Conservation (phyloP, 2,113 vertebrate genomes). For the Pseudorasbora parva region DNA sequence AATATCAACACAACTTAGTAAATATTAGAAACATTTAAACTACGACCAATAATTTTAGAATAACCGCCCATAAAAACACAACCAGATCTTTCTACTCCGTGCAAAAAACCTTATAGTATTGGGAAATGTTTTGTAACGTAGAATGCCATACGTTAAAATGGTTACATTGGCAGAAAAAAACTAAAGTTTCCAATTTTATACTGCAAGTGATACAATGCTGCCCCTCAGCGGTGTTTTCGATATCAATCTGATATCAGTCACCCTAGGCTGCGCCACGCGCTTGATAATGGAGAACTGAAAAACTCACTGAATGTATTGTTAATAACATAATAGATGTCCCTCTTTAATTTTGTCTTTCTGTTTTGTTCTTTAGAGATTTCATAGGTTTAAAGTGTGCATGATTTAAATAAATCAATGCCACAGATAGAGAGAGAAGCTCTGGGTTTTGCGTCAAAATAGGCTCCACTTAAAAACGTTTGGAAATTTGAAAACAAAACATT, state of each 20-base stretch:
- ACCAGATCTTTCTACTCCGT: too few species aligned
- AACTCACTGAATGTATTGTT: not conserved
- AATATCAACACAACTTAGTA: not conserved
- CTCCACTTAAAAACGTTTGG: too few species aligned
- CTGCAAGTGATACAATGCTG: constrained; percentile 42
- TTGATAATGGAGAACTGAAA: not conserved
- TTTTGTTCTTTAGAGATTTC: not conserved
- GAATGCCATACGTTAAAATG: too few species aligned
- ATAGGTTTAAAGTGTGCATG: not conserved
- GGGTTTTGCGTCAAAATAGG: not conserved
- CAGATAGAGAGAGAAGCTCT: not conserved
- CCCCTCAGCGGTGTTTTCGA: constrained; percentile 46
- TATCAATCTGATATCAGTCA: not conserved
- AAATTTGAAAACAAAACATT: not conserved
- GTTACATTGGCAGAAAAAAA: not conserved
- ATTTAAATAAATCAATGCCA: not conserved
- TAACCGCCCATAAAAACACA: too few species aligned
- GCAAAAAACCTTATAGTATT: not conserved
- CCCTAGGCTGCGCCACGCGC: not conserved
- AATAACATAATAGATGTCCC: not conserved
- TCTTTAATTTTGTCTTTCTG: not conserved
- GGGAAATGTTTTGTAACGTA: not conserved
- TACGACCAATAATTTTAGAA: not conserved
- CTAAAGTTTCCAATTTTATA: not conserved
- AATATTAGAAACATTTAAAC: not conserved